Percentiles rank a stretch among this genome's conserved stretches.
Conservation (phyloP, 2,113 vertebrate species). For the Oreochromis aureus region DNA sequence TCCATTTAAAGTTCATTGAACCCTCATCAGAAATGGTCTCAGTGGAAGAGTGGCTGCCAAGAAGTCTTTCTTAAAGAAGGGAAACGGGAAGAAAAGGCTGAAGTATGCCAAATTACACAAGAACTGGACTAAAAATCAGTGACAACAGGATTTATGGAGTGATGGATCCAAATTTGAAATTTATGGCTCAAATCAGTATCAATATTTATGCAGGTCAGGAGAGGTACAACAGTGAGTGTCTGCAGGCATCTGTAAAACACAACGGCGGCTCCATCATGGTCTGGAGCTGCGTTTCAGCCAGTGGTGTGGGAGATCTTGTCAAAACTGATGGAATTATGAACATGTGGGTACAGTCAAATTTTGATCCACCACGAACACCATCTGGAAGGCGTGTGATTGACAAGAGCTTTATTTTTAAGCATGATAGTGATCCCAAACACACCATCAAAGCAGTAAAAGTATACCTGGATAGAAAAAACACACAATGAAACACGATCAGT, state of each 20-base stretch:
- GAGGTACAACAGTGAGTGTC: background rate
- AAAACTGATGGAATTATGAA: background rate
- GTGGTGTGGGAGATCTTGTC: background rate
- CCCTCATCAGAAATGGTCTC: background rate
- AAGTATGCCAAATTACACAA: background rate
- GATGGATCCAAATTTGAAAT: background rate
- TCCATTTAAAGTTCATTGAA: background rate
- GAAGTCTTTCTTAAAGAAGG: background rate
- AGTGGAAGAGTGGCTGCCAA: background rate
- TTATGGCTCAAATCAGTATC: background rate
- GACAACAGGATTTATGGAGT: background rate
- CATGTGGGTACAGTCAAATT: background rate
- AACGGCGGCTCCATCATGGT: background rate
- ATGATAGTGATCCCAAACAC: background rate
- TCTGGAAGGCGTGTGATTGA: background rate
- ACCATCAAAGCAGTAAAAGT: background rate
- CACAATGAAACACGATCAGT: background rate
- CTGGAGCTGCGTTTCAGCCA: background rate
- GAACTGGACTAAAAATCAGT: background rate
- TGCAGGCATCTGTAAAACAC: background rate
- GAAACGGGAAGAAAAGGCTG: background rate
- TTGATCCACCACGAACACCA: background rate
- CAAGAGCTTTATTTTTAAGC: background rate
- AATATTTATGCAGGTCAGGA: background rate
- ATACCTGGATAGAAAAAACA: background rate